Percentiles rank a stretch among this genome's conserved stretches.
Evolutionary conservation across 1,140 invertebrate species (phyloP).

Genomic region (Drosophila kurseongensis): DNA sequence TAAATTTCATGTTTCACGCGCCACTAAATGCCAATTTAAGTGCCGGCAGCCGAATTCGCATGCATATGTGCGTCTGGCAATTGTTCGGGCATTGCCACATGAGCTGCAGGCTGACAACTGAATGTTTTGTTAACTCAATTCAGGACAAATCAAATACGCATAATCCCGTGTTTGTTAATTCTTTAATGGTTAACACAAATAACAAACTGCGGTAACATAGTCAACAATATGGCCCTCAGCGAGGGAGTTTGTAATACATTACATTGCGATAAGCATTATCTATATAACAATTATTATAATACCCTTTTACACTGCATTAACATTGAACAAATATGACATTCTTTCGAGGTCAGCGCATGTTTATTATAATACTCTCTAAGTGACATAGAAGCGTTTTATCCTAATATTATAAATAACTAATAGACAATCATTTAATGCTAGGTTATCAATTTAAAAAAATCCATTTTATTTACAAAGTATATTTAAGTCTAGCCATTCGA

Average conservation of each 20-base stretch:
- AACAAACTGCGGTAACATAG: conserved; percentile 6
- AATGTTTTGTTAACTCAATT: conserved; percentile 8
- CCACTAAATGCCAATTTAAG: conserved; percentile 57
- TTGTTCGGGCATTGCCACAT: conserved; percentile 28
- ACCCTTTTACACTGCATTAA: background rate
- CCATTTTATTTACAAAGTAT: conserved; percentile 19
- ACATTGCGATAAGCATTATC: conserved; percentile 8
- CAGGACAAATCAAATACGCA: conserved; percentile 4
- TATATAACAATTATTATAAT: background rate
- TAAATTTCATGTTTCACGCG: conserved; percentile 61
- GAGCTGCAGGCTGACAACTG: conserved; percentile 9
- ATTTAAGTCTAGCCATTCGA: conserved; percentile 7
- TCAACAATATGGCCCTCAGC: conserved; percentile 16
- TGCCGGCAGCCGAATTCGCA: conserved; percentile 35
- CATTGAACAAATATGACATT: background rate
- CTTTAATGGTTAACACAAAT: conserved; percentile 42
- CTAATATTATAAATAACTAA: background rate
- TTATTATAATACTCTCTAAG: conserved; percentile 3
- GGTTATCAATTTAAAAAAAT: background rate
- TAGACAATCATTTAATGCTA: conserved; percentile 15
- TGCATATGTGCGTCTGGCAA: conserved; percentile 18
- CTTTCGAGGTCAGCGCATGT: too few species aligned
- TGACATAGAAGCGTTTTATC: background rate
- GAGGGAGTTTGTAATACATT: conserved; percentile 13
- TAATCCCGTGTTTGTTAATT: conserved; percentile 20